Evolutionary conservation across 2,888 invertebrate genomes (phyloP).

Genomic region (Emmelina monodactyla): DNA sequence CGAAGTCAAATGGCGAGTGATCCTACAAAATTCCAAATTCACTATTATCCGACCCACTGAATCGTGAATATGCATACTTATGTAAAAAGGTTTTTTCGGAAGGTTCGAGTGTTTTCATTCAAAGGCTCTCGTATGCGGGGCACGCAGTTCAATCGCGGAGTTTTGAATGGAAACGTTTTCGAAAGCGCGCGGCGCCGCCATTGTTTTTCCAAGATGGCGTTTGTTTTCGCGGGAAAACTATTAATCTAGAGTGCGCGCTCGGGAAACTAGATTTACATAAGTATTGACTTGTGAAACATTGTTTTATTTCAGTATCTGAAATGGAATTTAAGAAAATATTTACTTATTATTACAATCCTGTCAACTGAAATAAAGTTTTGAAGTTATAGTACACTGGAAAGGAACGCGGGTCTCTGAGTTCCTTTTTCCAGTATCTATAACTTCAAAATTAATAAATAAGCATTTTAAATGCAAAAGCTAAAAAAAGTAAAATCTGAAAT

Average conservation of each 20-base stretch:
- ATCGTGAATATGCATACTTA: constrained; percentile 49
- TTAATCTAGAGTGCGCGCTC: background rate
- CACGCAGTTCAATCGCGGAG: constrained; percentile 50
- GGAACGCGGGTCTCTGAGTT: no score
- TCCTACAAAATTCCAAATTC: constrained; percentile 30
- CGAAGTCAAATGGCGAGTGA: constrained; percentile 20
- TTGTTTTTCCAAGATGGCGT: constrained; percentile 31
- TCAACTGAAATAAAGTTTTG: no score
- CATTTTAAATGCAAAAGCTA: no score
- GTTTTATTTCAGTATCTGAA: no score
- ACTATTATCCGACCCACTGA: constrained; percentile 56
- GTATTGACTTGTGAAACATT: no score
- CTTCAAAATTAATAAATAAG: no score
- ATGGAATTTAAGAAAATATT: no score
- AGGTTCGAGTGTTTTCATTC: background rate
- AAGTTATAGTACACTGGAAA: no score
- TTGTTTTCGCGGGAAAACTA: constrained; percentile 21
- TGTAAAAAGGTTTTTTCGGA: constrained; percentile 36
- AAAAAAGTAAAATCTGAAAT: no score
- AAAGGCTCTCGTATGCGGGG: constrained; percentile 36
- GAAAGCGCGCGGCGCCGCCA: background rate
- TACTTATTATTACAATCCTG: no score
- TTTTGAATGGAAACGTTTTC: constrained; percentile 8
- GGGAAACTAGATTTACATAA: no score
- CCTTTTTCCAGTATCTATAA: no score